Conservation (phyloP, 64 coral and sea anemone genomes). For the Montipora foliosa region DNA sequence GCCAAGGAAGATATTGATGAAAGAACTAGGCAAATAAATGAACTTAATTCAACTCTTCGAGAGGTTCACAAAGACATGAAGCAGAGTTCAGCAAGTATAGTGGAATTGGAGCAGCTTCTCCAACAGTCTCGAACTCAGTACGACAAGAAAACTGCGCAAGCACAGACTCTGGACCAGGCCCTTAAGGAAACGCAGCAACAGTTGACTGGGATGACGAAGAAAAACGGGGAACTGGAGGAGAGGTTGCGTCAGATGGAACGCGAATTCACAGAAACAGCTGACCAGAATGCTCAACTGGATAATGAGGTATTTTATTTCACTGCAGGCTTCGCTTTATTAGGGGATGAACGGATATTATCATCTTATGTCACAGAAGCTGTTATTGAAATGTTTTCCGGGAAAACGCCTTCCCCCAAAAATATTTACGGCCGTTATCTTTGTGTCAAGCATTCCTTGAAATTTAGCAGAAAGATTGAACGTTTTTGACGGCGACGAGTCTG, state of each 20-base stretch:
- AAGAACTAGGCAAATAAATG: conserved; percentile 88
- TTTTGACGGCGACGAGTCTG: too few relatives aligned
- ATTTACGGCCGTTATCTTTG: too few relatives aligned
- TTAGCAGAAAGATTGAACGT: too few relatives aligned
- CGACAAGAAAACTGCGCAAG: conserved; percentile 83
- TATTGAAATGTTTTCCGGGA: too few relatives aligned
- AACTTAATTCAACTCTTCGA: conserved; percentile 83
- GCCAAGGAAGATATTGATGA: conserved; percentile 80
- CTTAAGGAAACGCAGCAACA: conserved; percentile 85
- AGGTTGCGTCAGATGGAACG: conserved; percentile 69
- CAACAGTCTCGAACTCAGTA: conserved; percentile 80
- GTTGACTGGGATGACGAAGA: conserved; percentile 70
- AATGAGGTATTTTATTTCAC: conserved; percentile 62
- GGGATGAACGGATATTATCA: too few relatives aligned
- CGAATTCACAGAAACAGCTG: conserved; percentile 69
- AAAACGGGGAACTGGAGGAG: conserved; percentile 87
- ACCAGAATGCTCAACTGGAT: conserved; percentile 74
- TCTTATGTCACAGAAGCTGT: too few relatives aligned
- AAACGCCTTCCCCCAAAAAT: too few relatives aligned
- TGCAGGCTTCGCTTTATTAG: background rate
- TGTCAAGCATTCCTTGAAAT: too few relatives aligned
- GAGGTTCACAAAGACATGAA: conserved; percentile 98
- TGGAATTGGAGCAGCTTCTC: conserved; percentile 91
- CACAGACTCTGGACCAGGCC: conserved; percentile 88
- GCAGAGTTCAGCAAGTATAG: conserved; percentile 86